Evolutionary conservation across 2,113 vertebrate species (phyloP).

Genomic region (Mixornis gularis): DNA sequence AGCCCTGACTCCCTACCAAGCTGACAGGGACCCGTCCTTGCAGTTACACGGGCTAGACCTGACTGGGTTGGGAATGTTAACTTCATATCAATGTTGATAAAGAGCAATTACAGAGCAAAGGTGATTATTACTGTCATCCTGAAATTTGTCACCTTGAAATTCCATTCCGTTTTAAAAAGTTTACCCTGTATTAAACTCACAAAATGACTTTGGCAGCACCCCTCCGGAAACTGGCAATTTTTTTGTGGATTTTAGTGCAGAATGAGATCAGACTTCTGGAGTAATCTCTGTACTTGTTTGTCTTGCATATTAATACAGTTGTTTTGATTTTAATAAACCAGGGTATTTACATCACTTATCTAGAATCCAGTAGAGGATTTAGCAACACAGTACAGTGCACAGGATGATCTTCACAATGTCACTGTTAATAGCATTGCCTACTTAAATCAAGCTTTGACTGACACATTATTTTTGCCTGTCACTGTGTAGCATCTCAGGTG

Average conservation of each 20-base stretch:
- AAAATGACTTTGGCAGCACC: background rate
- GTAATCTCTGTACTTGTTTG: background rate
- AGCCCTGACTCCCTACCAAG: background rate
- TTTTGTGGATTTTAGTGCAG: background rate
- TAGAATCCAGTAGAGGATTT: background rate
- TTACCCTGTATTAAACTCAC: background rate
- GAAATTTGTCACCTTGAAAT: background rate
- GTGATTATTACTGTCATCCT: background rate
- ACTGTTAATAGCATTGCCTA: background rate
- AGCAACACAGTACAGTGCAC: background rate
- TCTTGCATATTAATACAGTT: background rate
- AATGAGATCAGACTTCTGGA: background rate
- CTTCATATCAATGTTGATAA: background rate
- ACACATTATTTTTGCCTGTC: background rate
- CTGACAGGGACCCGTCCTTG: rapidly evolving
- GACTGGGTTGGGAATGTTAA: background rate
- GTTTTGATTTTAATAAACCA: background rate
- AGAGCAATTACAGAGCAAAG: background rate
- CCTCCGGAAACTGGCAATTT: background rate
- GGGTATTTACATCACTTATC: background rate
- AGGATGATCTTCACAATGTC: background rate
- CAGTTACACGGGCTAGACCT: background rate
- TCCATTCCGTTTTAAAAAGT: background rate
- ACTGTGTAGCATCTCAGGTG: background rate
- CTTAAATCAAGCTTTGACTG: background rate